Percentiles rank a stretch among this genome's conserved stretches.
Evolutionary conservation across 2,113 vertebrate species (phyloP).

Genomic region (Mastomys coucha): DNA sequence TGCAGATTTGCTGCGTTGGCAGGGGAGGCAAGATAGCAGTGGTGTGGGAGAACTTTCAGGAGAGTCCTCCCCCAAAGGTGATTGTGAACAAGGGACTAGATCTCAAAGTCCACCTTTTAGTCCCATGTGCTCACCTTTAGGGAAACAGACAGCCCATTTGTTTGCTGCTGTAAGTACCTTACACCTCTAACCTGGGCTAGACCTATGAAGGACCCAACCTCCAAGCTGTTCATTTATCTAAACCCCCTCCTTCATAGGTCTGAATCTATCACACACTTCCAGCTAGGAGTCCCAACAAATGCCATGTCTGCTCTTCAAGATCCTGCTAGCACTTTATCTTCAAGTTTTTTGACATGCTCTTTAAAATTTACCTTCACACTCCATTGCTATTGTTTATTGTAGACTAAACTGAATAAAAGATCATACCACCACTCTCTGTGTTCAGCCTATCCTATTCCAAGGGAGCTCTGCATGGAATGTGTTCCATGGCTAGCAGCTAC

Average conservation of each 20-base stretch:
- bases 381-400: background rate
- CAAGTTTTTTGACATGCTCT: background rate
- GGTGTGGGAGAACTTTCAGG: rapidly evolving
- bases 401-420: rapidly evolving
- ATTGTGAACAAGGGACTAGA: rapidly evolving
- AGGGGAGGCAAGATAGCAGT: rapidly evolving
- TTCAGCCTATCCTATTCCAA: rapidly evolving
- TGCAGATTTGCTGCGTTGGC: too few species aligned
- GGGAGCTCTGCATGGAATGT: rapidly evolving
- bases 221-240: too few species aligned
- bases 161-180: too few species aligned
- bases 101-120: rapidly evolving
- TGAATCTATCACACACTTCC: too few species aligned
- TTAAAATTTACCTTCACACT: background rate
- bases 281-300: too few species aligned
- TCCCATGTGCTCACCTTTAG: background rate
- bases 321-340: background rate
- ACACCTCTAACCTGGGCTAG: too few species aligned
- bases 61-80: background rate
- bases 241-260: background rate
- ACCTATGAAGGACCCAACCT: rapidly evolving
- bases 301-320: background rate
- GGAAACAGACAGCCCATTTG: rapidly evolving
- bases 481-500: too few species aligned
- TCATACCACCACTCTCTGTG: too few species aligned